Base-by-base conservation (phyloP, 1,140 invertebrate genomes). In the Nephotettix cincticeps region DNA sequence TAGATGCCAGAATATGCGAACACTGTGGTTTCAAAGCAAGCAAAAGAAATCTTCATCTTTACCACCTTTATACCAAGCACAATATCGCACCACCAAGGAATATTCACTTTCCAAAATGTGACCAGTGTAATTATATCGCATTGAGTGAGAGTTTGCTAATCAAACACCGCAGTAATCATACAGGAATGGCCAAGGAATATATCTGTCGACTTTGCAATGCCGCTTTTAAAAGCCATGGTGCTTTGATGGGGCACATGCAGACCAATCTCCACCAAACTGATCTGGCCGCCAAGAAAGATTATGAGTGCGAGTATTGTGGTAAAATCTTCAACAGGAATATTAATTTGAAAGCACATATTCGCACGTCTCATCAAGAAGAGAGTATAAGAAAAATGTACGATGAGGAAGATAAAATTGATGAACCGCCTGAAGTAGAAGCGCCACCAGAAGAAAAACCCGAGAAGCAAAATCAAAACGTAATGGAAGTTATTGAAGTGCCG, bases 41-140 rank as follows among this genome's bases (percentile, higher is more conserved):
- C 0, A 93, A 91, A 76, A 84, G 91, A 63, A 91, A 92, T 75
- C 86, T 92, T 65, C 81, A 94, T 40, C 83, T 92, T 76, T 92
- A 93, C 78, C 93, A 95, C 80, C 81, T 92, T 77, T 92, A 91
- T 71, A 90, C 88, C 1, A 92, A 92, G 77, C 93, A 95, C 82
- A 88, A 89, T 58, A 83, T 94, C 2, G 84, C 85, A 71, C 91
- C 91, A 11, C 90, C 90, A 0, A 84, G 87, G 80, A 88, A 76
- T 83, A 88, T 85, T 79, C 84, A 77, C 83, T 94, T 86, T 84
- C 92, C 82, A 0, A 91, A 93, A 77, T 94, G 93, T 78, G 86
- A 88, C 66, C 80, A 86, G 25, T 95, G 93, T 76, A 86, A 86
- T 19, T 92, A 91, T 77, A 84, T 93, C 13, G 92, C 89, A 29